Base-by-base conservation (phyloP, 2,113 vertebrate genomes). In the Oncorhynchus keta region DNA sequence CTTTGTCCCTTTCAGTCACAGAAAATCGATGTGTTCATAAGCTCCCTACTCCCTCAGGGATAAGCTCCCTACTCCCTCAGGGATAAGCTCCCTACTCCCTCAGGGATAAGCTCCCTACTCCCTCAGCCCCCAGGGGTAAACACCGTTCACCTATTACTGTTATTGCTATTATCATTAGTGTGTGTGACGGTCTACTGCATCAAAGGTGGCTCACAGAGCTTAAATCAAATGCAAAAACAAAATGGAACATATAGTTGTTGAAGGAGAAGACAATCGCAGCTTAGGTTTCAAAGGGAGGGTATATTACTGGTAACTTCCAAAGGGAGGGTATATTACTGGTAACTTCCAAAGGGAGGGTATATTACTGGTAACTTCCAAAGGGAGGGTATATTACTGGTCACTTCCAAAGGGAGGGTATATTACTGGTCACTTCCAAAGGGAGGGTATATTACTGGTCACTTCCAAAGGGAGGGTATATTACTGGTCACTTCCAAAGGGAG, bases 171-270 rank as follows among this genome's bases (percentile, higher is more conserved):
- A 87, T 86, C 86, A 89, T 85, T 86, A 64, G 73, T 5, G 64
- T 81, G 85, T 83, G 74, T 84, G 86, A 86, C 85, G 84, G 85
- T 77, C 75, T 83, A 81, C 83, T 87, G 87, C 83, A 89, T 87
- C 80, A 83, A 84, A 78, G 85, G 85, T 87, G 89, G 86, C 88
- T 87, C 78, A 79, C 76, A 74, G 85, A 86, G 83, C 88, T 90
- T 85, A 87, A 87, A 55, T 51, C 88, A 89, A 86, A 90, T 87
- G 85, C 85, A 79, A 79, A 79, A 84, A 90, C 70, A 83, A 90
- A 88, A 83, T 82, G 80, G 74, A 84, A 87, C 85, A 84, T 74
- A 83, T 82, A 84, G 81, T 86, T 77, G 74, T 81, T 72, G 51
- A 57, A 68, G 57, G 78, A 85, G 81, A 66, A 68, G 1, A 66